A percentile compares a stretch with the other conserved stretches of the same genome.
These are phyloP conservation scores for Heteractis magnifica DNA, from an alignment of 92 coral and sea anemone genomes.

Conservation along the genomic window DNA sequence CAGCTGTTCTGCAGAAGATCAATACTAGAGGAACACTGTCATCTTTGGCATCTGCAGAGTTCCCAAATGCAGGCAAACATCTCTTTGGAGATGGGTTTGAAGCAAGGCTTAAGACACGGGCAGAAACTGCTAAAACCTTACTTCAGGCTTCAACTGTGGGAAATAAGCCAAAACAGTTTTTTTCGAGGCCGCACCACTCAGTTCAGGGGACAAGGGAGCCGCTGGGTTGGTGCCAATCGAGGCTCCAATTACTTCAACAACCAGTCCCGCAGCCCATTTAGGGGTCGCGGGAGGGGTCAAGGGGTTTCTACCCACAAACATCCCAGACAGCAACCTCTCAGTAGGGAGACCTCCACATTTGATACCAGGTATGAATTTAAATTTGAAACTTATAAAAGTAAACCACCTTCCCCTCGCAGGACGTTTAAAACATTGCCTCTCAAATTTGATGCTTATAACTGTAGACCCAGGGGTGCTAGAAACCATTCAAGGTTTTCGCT, in stretches of 20 bases:
- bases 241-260: slow-evolving; percentile 12
- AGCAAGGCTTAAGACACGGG: slow-evolving; percentile 27
- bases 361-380: slow-evolving; percentile 25
- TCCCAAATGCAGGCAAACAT: slow-evolving; percentile 51
- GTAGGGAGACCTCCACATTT: neutral
- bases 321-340: slow-evolving; percentile 23
- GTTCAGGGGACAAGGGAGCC: slow-evolving; percentile 1
- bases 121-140: slow-evolving; percentile 46
- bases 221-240: slow-evolving; percentile 27
- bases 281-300: slow-evolving; percentile 40
- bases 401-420: slow-evolving; percentile 21
- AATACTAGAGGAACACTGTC: slow-evolving; percentile 36
- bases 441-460: slow-evolving; percentile 25
- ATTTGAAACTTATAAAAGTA: neutral
- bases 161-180: slow-evolving; percentile 25
- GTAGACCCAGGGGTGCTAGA: slow-evolving; percentile 47
- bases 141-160: slow-evolving; percentile 41
- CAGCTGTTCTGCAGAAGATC: slow-evolving; percentile 35
- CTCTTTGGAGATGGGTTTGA: slow-evolving; percentile 45
- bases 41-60: slow-evolving; percentile 46
- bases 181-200: slow-evolving; percentile 51
- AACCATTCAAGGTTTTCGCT: slow-evolving; percentile 19
- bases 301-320: slow-evolving; percentile 20
- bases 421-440: neutral
- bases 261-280: no score